These are phyloP conservation scores for Rhynchomys soricoides DNA, from an alignment of 2,113 vertebrate genomes.

Conservation along the genomic window DNA sequence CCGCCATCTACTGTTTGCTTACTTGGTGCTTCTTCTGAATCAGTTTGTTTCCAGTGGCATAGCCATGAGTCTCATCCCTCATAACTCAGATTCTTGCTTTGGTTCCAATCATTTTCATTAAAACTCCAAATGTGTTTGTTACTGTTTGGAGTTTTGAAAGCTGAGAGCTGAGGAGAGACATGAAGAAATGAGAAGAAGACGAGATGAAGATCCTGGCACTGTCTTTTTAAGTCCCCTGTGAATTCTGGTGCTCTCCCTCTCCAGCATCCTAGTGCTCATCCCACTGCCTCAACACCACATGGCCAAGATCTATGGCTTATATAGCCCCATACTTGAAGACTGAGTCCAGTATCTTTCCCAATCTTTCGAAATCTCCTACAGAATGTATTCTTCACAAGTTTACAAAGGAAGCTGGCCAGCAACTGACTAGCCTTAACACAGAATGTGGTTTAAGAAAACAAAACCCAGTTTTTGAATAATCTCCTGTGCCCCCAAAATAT, in stretches of 20 bases:
- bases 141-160: background rate
- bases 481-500: background rate
- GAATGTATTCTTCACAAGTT: background rate
- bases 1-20: background rate
- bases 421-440: background rate
- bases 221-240: background rate
- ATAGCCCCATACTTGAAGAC: background rate
- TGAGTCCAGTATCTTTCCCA: background rate
- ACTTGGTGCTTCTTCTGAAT: background rate
- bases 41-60: background rate
- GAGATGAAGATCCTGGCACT: background rate
- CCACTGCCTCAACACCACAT: background rate
- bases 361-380: background rate
- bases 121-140: slow-evolving; percentile 24
- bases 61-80: background rate
- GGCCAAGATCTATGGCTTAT: background rate
- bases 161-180: background rate
- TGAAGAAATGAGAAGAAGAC: background rate
- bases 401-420: slow-evolving; percentile 45
- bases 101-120: slow-evolving; percentile 11
- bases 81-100: slow-evolving; percentile 26
- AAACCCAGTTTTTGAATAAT: slow-evolving; percentile 26
- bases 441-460: background rate
- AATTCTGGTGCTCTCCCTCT: background rate
- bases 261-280: background rate